Evolutionary conservation across 2,113 vertebrate species (phyloP), one percentile per base, ranked within the genome.

Genomic region (Hyperopisus bebe): DNA sequence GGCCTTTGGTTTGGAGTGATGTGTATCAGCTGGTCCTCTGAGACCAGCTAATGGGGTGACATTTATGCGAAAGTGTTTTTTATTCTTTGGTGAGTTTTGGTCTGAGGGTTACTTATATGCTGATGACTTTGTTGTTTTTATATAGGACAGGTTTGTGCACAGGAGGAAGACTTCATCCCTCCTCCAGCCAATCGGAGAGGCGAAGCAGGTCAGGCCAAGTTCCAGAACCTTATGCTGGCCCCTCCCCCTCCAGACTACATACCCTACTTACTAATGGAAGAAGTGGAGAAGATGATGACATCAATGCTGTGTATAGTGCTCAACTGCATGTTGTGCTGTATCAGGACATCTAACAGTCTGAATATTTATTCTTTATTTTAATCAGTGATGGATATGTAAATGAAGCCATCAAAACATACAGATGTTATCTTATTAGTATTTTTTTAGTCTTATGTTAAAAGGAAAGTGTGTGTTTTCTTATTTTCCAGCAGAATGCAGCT

Each of bases 161-260:
- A 3, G 9, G 91, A 66, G 5, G 58, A 10, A 0, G 19, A 62
- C 4, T 39, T 5, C 17, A 0, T 0, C 1, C 7, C 62, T 21
- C 90, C 88, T 0, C 66, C 27, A n/a, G 84, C 62, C 90, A 92
- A 74, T 35, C 93, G 10, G 87, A 90, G 83, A 13, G 91, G 87
- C 6, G 24, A 90, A 3, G 46, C 2, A 0, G 94, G 94, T 27
- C 51, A 17, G 1, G 91, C 90, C 0, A 88, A 50, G 2, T 95
- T 96, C 83, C n/a, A 3, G 0, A 83, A 94, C 0, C 0, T 95
- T 46, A 0, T 90, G 87, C 91, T 96, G 0, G 94, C 92, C 9
- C 89, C 92, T 7, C 91, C 91, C 2, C 93, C 93, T 0, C 88
- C 89, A 1, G 50, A 85, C 55, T 90, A 91, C 42, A 88, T 74